Evolutionary conservation across 2,888 invertebrate genomes (phyloP).

Genomic region (Biston stratarius): DNA sequence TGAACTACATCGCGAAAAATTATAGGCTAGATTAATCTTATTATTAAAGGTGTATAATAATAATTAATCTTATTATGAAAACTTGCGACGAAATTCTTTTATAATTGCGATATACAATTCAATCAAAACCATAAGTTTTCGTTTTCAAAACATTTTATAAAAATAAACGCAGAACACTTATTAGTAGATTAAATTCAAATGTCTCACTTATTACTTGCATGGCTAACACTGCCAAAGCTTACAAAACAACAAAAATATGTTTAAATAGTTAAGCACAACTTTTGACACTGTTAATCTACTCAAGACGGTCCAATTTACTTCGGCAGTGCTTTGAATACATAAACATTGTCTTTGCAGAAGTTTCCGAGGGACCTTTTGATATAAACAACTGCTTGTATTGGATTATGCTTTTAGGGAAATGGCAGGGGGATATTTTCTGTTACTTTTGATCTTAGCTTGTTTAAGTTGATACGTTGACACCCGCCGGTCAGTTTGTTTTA

Average conservation of each 20-base stretch:
- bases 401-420: constrained; percentile 47
- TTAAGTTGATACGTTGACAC: constrained; percentile 14
- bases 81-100: too few relatives aligned
- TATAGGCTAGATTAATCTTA: too few relatives aligned
- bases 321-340: constrained; percentile 38
- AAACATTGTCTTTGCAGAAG: constrained; percentile 35
- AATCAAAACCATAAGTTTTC: too few relatives aligned
- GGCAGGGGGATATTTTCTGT: constrained; percentile 29
- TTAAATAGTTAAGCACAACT: constrained; percentile 1
- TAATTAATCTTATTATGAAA: too few relatives aligned
- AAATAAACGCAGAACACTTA: too few relatives aligned
- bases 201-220: neutral
- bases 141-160: too few relatives aligned
- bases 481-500: neutral
- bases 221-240: constrained; percentile 4
- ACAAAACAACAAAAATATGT: neutral
- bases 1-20: too few relatives aligned
- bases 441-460: constrained; percentile 31
- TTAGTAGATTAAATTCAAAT: neutral
- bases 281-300: constrained; percentile 11
- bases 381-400: constrained; percentile 44
- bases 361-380: constrained; percentile 40
- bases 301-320: constrained; percentile 32
- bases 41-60: too few relatives aligned
- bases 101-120: too few relatives aligned